Evolutionary conservation across 2,888 invertebrate species (phyloP).

Genomic region (Phytoseiulus persimilis): DNA sequence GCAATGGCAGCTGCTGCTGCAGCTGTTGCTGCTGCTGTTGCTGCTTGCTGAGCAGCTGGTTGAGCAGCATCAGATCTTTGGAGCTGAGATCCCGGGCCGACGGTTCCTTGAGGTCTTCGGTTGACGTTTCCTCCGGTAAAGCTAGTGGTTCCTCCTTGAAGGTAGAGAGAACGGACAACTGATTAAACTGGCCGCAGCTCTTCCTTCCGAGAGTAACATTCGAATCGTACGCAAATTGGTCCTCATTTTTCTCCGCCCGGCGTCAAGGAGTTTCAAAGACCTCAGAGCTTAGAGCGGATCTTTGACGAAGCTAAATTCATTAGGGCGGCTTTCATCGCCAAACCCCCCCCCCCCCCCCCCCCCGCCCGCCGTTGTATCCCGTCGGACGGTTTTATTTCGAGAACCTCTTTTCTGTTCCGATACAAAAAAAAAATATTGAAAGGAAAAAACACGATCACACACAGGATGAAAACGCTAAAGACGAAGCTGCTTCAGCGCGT

Average conservation of each 20-base stretch:
- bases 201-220: background rate
- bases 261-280: background rate
- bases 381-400: background rate
- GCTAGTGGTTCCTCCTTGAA: background rate
- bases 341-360: background rate
- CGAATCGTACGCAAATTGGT: background rate
- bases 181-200: background rate
- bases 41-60: conserved; percentile 32
- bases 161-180: background rate
- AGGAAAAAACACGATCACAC: background rate
- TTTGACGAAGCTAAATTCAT: background rate
- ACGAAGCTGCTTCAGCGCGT: background rate
- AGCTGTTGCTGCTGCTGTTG: conserved; percentile 55
- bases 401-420: background rate
- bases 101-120: conserved; percentile 25
- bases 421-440: background rate
- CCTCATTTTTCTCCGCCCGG: background rate
- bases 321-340: background rate
- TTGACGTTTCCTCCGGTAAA: background rate
- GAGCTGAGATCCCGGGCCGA: conserved; percentile 16
- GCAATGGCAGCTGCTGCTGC: conserved; percentile 53
- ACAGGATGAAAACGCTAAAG: background rate
- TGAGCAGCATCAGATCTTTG: conserved; percentile 28
- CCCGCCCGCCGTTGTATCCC: background rate
- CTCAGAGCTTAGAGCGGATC: background rate